phyloP scores from a whole-genome alignment of 2,113 vertebrate species.

The Porphyrio hochstetteri region DNA sequence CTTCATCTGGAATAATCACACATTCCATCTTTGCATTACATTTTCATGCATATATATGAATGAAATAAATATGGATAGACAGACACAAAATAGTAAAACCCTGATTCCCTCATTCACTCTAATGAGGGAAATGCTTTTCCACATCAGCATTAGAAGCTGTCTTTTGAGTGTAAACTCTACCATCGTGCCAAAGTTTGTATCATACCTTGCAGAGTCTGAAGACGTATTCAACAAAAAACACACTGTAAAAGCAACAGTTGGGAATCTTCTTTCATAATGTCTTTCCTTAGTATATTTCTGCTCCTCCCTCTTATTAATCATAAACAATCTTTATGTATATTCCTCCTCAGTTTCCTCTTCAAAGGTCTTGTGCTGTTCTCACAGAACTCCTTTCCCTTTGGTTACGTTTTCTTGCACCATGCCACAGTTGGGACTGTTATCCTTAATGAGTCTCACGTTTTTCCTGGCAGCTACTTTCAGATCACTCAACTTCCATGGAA shows the following conservation, averaged over 20 bases:
- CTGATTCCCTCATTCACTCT: too few species aligned
- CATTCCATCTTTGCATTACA: not conserved
- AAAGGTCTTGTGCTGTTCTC: not conserved
- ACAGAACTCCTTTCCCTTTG: not conserved
- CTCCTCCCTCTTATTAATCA: not conserved
- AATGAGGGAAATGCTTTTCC: not conserved
- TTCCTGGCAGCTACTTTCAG: not conserved
- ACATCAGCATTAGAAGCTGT: not conserved
- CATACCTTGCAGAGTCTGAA: not conserved
- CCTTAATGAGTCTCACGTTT: not conserved
- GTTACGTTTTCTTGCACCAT: not conserved
- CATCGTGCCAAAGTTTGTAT: not conserved
- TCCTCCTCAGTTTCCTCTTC: not conserved
- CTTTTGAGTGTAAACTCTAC: not conserved
- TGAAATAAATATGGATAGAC: not conserved
- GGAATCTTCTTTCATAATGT: not conserved
- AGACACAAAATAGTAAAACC: not conserved
- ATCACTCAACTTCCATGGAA: not conserved
- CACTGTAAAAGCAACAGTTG: not conserved
- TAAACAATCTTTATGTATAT: not conserved
- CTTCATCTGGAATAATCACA: not conserved
- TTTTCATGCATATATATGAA: not conserved
- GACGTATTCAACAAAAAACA: not conserved
- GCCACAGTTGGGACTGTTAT: not conserved
- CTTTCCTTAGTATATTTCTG: not conserved